Base-by-base conservation (phyloP, 2,888 invertebrate genomes). In the Crioceris asparagi region DNA sequence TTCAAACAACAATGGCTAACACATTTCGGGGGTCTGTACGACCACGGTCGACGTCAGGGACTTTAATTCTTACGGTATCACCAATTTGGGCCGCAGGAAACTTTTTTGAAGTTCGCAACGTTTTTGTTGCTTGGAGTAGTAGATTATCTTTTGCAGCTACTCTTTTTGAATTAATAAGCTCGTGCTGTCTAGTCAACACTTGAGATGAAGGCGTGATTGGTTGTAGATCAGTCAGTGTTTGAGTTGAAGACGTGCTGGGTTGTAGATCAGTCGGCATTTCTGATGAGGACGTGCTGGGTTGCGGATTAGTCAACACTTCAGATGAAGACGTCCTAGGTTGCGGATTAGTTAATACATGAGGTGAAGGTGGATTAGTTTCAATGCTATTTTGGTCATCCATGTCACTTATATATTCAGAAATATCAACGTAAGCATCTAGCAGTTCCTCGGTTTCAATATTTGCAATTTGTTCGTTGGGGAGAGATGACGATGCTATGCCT, bases 371-470 rank as follows among this genome's bases (percentile, higher is more conserved):
- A n/a, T n/a, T n/a, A n/a, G n/a, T n/a, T n/a, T n/a, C n/a, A n/a
- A n/a, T n/a, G n/a, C n/a, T n/a, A n/a, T n/a, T n/a, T n/a, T n/a
- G n/a, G n/a, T n/a, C n/a, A n/a, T n/a, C n/a, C n/a, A n/a, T n/a
- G n/a, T n/a, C n/a, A n/a, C n/a, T n/a, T n/a, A n/a, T n/a, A n/a
- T n/a, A n/a, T n/a, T n/a, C n/a, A n/a, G n/a, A n/a, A n/a, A n/a
- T n/a, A n/a, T n/a, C n/a, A n/a, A n/a, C n/a, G n/a, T n/a, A n/a
- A n/a, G n/a, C 46, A 23, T 40, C 39, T 41, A 29, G 45, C 35
- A 47, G 43, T 52, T 48, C 48, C 42, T 53, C 43, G 32, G 45
- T 49, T 51, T 49, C 45, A 39, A 52, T 48, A 32, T 47, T 48
- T 46, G 39, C 35, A 29, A 51, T 50, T 46, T 43, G 41, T 29